These are phyloP conservation scores for Oncorhynchus keta DNA, from an alignment of 2,113 vertebrate species.

Conservation along the genomic window DNA sequence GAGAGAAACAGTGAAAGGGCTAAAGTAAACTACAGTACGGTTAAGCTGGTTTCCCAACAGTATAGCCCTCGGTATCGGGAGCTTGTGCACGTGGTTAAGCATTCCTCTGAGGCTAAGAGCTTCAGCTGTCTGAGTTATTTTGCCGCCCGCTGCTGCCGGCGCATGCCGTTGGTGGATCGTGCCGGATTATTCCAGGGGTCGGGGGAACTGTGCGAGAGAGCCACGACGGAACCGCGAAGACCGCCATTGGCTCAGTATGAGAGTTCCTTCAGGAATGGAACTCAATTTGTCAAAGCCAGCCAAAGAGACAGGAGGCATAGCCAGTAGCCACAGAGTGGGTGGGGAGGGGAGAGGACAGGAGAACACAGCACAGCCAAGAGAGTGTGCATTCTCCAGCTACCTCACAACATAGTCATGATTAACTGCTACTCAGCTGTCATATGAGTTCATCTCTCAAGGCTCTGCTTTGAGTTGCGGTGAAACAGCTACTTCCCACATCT, in stretches of 20 bases:
- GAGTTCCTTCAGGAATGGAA: not conserved
- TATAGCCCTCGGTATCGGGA: too few species aligned
- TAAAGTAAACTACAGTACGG: too few species aligned
- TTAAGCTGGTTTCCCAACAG: too few species aligned
- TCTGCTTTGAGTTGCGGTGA: slow-evolving; percentile 39
- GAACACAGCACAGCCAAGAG: not conserved
- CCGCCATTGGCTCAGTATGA: slow-evolving; percentile 23
- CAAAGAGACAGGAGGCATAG: slow-evolving; percentile 8
- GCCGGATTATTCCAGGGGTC: slow-evolving; percentile 59
- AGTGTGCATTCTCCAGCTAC: slow-evolving; percentile 8
- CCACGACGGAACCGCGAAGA: not conserved
- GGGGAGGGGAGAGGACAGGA: not conserved
- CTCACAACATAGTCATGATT: slow-evolving; percentile 44
- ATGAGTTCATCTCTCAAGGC: slow-evolving; percentile 35
- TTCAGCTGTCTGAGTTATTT: slow-evolving; percentile 72
- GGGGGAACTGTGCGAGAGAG: slow-evolving; percentile 34
- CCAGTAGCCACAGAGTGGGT: not conserved
- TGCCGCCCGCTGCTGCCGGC: slow-evolving; percentile 19
- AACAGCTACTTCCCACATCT: slow-evolving; percentile 33
- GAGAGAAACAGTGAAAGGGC: too few species aligned
- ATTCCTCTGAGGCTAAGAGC: slow-evolving; percentile 63
- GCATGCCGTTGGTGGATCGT: slow-evolving; percentile 59
- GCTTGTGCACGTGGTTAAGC: slow-evolving; percentile 40
- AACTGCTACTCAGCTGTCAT: slow-evolving; percentile 48
- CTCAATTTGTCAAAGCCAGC: slow-evolving; percentile 50